Conservation (phyloP, 2,888 invertebrate species). For the Xestoiulus laeticollis region DNA sequence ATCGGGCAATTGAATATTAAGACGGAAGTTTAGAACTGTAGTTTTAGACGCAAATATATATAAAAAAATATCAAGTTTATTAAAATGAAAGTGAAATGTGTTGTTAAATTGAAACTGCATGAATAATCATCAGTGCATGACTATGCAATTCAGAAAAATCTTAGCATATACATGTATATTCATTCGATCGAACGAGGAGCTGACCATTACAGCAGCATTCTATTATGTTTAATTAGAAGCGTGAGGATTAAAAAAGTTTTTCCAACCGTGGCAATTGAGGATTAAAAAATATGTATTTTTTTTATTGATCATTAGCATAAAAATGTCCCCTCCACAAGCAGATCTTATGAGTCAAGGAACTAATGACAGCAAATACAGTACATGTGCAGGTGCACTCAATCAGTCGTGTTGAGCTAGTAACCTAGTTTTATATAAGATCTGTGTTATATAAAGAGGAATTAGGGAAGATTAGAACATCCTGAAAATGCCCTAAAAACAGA, state of each 20-base stretch:
- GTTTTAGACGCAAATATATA: not conserved
- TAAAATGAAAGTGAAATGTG: not conserved
- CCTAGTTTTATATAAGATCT: slow-evolving; percentile 4
- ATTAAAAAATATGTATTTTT: not conserved
- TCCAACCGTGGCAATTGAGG: not conserved
- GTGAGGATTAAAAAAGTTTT: not conserved
- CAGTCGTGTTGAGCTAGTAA: not conserved
- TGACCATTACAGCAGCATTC: not conserved
- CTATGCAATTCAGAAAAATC: not conserved
- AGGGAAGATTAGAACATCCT: not conserved
- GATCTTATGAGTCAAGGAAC: not conserved
- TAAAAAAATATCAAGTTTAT: not conserved
- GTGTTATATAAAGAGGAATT: not conserved
- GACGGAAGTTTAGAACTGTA: not conserved
- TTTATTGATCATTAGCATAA: not conserved
- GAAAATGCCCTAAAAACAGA: not conserved
- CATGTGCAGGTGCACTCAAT: not conserved
- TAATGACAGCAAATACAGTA: not conserved
- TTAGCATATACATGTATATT: not conserved
- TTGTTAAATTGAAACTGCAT: not conserved
- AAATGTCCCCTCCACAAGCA: not conserved
- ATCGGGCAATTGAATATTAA: not conserved
- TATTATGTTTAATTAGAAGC: not conserved
- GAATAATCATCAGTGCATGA: not conserved
- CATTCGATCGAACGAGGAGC: not conserved